Evolutionary conservation across 1,140 invertebrate species (phyloP).

Genomic region (Dendroctonus ponderosae): DNA sequence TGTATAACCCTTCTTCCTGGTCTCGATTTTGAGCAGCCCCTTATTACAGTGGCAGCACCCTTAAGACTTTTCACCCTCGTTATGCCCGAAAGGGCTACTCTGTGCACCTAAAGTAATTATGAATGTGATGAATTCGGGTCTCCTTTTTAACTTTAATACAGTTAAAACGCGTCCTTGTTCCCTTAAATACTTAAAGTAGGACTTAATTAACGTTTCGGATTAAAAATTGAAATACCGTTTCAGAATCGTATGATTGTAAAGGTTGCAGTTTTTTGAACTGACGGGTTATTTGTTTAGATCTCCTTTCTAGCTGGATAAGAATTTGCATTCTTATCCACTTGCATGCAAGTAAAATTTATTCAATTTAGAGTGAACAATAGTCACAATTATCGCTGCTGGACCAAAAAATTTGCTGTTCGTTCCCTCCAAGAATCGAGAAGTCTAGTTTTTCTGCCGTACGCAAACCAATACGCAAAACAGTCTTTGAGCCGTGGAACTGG

Average conservation of each 20-base stretch:
- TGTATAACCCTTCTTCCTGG: conserved; percentile 27
- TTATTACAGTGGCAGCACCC: conserved; percentile 25
- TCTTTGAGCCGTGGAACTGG: too few species aligned
- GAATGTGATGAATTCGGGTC: conserved; percentile 44
- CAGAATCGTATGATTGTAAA: too few species aligned
- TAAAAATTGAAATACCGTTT: background rate
- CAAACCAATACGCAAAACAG: too few species aligned
- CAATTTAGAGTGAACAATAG: too few species aligned
- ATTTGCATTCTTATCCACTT: too few species aligned
- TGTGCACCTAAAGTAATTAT: conserved; percentile 46
- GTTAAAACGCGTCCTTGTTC: conserved; percentile 42
- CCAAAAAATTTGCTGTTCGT: too few species aligned
- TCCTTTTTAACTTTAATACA: conserved; percentile 46
- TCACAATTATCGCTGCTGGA: too few species aligned
- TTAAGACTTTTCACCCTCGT: conserved; percentile 32
- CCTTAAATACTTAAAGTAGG: conserved; percentile 39
- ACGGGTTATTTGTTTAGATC: background rate
- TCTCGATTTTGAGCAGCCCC: conserved; percentile 6
- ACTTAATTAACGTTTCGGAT: conserved; percentile 34
- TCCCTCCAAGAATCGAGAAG: too few species aligned
- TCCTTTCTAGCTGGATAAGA: background rate
- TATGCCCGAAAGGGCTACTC: conserved; percentile 39
- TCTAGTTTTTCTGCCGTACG: too few species aligned
- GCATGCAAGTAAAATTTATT: too few species aligned
- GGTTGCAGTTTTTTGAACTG: too few species aligned